A percentile compares a stretch with the other conserved stretches of the same genome.
Evolutionary conservation across 1,140 invertebrate genomes (phyloP).

Genomic region (Agrypnia vestita): DNA sequence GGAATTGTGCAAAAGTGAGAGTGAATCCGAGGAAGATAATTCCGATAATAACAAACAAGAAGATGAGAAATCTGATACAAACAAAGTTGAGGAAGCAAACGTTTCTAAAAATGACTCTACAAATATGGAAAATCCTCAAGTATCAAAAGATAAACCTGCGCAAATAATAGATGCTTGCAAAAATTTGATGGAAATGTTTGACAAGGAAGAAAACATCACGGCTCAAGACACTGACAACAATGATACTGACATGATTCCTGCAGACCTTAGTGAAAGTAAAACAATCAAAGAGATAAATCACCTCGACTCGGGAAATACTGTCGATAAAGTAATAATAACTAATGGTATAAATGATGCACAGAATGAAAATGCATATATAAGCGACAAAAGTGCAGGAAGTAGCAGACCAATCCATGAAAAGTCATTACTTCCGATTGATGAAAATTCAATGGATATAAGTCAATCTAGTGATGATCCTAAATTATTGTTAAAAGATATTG

Average conservation of each 20-base stretch:
- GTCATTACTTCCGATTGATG: not conserved
- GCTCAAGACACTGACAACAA: not conserved
- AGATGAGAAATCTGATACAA: not conserved
- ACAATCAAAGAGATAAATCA: not conserved
- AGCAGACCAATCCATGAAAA: too few relatives aligned
- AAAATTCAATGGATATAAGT: not conserved
- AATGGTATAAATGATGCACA: too few relatives aligned
- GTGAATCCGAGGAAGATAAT: slow-evolving; percentile 53
- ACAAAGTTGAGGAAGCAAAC: not conserved
- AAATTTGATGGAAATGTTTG: slow-evolving; percentile 23
- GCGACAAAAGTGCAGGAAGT: too few relatives aligned
- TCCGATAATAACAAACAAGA: not conserved
- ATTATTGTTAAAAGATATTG: too few relatives aligned
- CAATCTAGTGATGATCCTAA: too few relatives aligned
- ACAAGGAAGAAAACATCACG: slow-evolving; percentile 6
- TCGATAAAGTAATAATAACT: too few relatives aligned
- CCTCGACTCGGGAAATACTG: too few relatives aligned
- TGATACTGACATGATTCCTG: not conserved
- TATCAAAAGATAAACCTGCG: not conserved
- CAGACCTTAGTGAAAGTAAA: not conserved
- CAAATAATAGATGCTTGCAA: slow-evolving; percentile 38
- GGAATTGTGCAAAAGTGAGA: slow-evolving; percentile 76
- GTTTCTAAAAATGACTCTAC: not conserved
- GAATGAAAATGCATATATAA: too few relatives aligned
- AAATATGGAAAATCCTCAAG: too few relatives aligned